These are phyloP conservation scores for Pipistrellus pygmaeus DNA, from an alignment of 2,797 vertebrate genomes.

Conservation along the genomic window DNA sequence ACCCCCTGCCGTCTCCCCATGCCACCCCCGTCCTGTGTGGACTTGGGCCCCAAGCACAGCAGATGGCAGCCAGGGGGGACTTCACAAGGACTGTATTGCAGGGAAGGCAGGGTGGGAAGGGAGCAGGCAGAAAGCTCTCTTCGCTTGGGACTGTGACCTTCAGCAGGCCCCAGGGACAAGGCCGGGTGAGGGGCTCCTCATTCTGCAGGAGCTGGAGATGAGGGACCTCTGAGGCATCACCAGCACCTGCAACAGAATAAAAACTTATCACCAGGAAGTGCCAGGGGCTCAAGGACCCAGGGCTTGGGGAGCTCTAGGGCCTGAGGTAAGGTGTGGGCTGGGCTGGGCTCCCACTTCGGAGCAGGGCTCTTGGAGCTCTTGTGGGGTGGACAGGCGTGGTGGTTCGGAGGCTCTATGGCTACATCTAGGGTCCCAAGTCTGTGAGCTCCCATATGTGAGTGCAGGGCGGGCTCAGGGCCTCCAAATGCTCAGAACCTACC, in stretches of 20 bases:
- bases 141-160: background rate
- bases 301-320: background rate
- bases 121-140: background rate
- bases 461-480: background rate
- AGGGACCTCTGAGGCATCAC: background rate
- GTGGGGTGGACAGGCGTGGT: background rate
- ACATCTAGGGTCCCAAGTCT: too few relatives aligned
- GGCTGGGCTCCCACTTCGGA: background rate
- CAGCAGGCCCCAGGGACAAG: background rate
- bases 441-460: background rate
- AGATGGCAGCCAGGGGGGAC: background rate
- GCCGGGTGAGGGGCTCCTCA: background rate
- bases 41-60: background rate
- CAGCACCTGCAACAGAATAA: slow-evolving; percentile 65
- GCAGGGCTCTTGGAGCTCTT: background rate
- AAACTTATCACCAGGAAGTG: background rate
- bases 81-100: slow-evolving; percentile 56
- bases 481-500: background rate
- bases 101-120: background rate
- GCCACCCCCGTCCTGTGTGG: fast-evolving
- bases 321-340: background rate
- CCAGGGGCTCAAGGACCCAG: background rate
- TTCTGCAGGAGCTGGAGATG: background rate
- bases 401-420: background rate
- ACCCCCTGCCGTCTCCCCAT: background rate